Evolutionary conservation across 2,888 invertebrate genomes (phyloP).

Genomic region (Plagodis dolabraria): DNA sequence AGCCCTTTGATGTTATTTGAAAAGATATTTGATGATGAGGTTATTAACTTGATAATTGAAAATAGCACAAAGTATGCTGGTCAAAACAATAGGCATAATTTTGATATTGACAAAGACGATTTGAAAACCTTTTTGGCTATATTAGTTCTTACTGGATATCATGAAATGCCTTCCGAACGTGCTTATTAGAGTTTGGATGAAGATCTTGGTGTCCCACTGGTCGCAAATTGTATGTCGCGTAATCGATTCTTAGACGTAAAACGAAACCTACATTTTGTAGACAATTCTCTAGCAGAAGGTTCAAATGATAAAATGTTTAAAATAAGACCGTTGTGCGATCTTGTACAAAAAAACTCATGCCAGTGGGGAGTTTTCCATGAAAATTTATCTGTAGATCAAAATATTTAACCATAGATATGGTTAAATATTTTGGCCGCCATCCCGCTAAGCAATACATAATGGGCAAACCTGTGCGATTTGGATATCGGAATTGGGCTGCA

Average conservation of each 20-base stretch:
- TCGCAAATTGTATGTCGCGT: slow-evolving; percentile 5
- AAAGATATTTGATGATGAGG: slow-evolving; percentile 1
- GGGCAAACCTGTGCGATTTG: slow-evolving; percentile 40
- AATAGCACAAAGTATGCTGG: not conserved
- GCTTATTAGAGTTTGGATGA: too few species aligned
- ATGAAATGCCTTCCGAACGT: slow-evolving; percentile 31
- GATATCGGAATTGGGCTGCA: slow-evolving; percentile 38
- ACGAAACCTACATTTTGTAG: slow-evolving; percentile 12
- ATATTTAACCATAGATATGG: too few species aligned
- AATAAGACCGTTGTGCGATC: slow-evolving; percentile 8
- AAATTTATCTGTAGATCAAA: slow-evolving; percentile 13
- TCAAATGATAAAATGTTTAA: slow-evolving; percentile 12
- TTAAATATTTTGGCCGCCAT: slow-evolving; percentile 30
- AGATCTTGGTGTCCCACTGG: slow-evolving; percentile 40
- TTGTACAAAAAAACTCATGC: slow-evolving; percentile 8
- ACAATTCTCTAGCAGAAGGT: slow-evolving; percentile 3
- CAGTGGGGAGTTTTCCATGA: slow-evolving; percentile 17
- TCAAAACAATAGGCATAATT: slow-evolving; percentile 1
- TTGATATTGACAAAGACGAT: not conserved
- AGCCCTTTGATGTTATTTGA: slow-evolving; percentile 2
- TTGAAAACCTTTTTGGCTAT: not conserved
- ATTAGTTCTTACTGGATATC: not conserved
- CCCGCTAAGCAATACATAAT: slow-evolving; percentile 32
- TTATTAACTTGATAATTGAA: not conserved
- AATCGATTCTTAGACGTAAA: slow-evolving; percentile 11